A percentile compares a stretch with the other conserved stretches of the same genome.
Evolutionary conservation across 2,113 vertebrate genomes (phyloP).

Genomic region (Romanogobio albipinnatus): DNA sequence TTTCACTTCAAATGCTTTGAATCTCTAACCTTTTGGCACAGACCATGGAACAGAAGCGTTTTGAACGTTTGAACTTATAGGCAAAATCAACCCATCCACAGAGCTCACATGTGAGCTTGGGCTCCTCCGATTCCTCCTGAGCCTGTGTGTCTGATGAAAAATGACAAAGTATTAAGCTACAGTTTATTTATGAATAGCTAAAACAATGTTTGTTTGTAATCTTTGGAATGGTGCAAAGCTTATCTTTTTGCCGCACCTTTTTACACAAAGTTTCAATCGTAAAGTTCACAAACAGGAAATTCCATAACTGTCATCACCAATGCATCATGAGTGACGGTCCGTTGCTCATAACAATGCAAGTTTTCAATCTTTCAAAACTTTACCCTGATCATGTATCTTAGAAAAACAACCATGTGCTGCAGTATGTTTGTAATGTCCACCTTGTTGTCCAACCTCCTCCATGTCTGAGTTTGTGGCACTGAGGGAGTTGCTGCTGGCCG

Average conservation of each 20-base stretch:
- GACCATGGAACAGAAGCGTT: constrained; percentile 95
- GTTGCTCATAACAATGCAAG: neutral
- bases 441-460: constrained; percentile 87
- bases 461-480: constrained; percentile 88
- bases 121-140: constrained; percentile 74
- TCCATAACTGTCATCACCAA: neutral
- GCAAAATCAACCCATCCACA: constrained; percentile 95
- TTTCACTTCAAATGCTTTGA: neutral
- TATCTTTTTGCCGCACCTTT: neutral
- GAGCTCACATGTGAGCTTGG: constrained; percentile 94
- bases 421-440: constrained; percentile 66
- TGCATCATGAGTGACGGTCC: neutral
- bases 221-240: neutral
- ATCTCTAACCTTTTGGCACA: constrained; percentile 89
- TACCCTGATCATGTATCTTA: neutral
- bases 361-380: constrained; percentile 1
- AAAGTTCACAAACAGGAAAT: constrained; percentile 1
- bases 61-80: constrained; percentile 96
- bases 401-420: neutral
- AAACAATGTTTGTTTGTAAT: neutral
- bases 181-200: neutral
- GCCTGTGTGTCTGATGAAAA: constrained; percentile 64
- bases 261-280: neutral
- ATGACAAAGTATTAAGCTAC: neutral
- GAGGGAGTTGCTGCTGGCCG: constrained; percentile 79